Percentiles rank a stretch among this genome's conserved stretches.
Conservation (phyloP, 2,113 vertebrate species). For the Melanotaenia duboulayi region DNA sequence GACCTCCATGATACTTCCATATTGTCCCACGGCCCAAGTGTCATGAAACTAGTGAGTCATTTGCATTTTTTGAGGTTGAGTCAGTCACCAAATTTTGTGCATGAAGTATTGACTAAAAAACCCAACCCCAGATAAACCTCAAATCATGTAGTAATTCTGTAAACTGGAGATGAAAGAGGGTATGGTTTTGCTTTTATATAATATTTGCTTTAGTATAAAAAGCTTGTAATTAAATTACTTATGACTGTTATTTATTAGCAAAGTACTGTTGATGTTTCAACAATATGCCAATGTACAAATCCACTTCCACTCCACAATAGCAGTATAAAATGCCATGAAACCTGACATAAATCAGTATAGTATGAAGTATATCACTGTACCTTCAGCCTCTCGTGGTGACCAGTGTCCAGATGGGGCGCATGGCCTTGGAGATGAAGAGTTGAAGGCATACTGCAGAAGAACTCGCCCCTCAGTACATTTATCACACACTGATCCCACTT, state of each 20-base stretch:
- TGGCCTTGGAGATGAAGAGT: conserved; percentile 94
- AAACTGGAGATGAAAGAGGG: conserved; percentile 8
- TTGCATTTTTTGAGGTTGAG: conserved; percentile 63
- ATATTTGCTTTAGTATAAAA: conserved; percentile 18
- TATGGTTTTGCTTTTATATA: conserved; percentile 20
- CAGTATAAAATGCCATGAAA: neutral
- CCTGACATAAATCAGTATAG: neutral
- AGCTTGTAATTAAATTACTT: neutral
- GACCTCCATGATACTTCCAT: conserved; percentile 46
- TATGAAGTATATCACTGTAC: conserved; percentile 75
- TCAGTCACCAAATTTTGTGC: conserved; percentile 48
- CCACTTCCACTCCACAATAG: neutral
- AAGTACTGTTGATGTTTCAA: neutral
- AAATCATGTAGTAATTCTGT: conserved; percentile 21
- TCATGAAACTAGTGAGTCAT: conserved; percentile 67
- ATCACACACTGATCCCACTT: conserved; percentile 98
- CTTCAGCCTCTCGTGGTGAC: conserved; percentile 97
- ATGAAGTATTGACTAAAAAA: conserved; percentile 45
- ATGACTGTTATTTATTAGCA: neutral
- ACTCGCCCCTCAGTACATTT: conserved; percentile 92
- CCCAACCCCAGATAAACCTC: conserved; percentile 45
- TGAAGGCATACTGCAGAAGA: conserved; percentile 93
- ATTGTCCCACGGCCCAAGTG: conserved; percentile 61
- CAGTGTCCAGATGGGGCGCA: conserved; percentile 96
- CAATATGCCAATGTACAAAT: neutral